Conservation (phyloP, 2,888 invertebrate species). For the Slavum lentiscoides region DNA sequence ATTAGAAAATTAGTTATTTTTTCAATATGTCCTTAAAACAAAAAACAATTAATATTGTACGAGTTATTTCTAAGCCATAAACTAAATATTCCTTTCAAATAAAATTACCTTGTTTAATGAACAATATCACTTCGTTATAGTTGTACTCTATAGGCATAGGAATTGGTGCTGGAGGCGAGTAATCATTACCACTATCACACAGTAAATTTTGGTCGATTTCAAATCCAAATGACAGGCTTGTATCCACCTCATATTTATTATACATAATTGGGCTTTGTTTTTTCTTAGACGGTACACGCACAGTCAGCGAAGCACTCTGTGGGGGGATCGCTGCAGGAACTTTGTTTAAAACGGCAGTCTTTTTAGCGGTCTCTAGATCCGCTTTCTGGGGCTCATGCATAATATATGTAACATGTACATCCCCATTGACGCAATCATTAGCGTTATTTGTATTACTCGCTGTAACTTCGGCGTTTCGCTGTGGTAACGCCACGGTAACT, state of each 20-base stretch:
- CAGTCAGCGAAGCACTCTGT: slow-evolving; percentile 49
- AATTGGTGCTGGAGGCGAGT: slow-evolving; percentile 31
- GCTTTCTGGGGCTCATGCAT: slow-evolving; percentile 48
- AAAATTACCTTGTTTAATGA: slow-evolving; percentile 48
- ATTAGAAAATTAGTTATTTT: too few relatives aligned
- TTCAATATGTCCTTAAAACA: too few relatives aligned
- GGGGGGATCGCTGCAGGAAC: slow-evolving; percentile 47
- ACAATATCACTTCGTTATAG: slow-evolving; percentile 50
- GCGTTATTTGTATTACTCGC: slow-evolving; percentile 24
- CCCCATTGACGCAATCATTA: slow-evolving; percentile 48
- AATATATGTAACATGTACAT: slow-evolving; percentile 50
- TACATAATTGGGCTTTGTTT: slow-evolving; percentile 52
- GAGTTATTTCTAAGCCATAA: neutral
- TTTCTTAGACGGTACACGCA: slow-evolving; percentile 49
- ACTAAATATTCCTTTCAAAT: slow-evolving; percentile 3
- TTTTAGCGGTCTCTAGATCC: slow-evolving; percentile 46
- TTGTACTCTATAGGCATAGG: slow-evolving; percentile 52
- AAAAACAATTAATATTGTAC: neutral
- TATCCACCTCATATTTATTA: slow-evolving; percentile 50
- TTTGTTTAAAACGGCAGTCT: slow-evolving; percentile 53
- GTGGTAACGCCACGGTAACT: slow-evolving; percentile 42
- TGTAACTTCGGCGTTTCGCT: slow-evolving; percentile 27
- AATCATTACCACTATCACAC: slow-evolving; percentile 57
- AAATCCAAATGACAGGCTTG: slow-evolving; percentile 71
- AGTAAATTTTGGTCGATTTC: slow-evolving; percentile 76